phyloP scores from a whole-genome alignment of 2,888 invertebrate genomes.

The Dicranocentrus wangi region DNA sequence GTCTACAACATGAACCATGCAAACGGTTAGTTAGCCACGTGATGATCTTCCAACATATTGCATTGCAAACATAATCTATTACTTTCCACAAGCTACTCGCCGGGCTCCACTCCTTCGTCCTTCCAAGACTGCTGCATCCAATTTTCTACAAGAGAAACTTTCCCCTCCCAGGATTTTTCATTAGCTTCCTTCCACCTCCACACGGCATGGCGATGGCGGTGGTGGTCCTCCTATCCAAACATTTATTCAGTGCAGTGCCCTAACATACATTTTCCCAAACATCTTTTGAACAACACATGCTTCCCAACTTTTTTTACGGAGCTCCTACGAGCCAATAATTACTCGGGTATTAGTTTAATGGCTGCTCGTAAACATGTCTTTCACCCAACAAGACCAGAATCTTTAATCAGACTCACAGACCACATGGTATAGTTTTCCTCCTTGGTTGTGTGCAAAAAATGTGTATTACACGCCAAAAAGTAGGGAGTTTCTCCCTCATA shows the following conservation, averaged over 20 bases:
- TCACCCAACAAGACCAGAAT: slow-evolving; percentile 58
- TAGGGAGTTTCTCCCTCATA: no score
- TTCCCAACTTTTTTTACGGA: neutral
- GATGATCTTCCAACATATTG: no score
- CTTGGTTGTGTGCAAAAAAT: no score
- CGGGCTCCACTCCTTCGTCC: no score
- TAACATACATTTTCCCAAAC: neutral
- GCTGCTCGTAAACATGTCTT: slow-evolving; percentile 54
- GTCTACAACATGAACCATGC: no score
- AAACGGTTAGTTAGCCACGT: no score
- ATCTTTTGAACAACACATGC: neutral
- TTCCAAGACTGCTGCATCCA: no score
- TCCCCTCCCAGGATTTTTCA: slow-evolving; percentile 16
- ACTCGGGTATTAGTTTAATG: slow-evolving; percentile 57
- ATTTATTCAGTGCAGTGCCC: slow-evolving; percentile 4
- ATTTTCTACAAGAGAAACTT: slow-evolving; percentile 13
- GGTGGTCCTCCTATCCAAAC: neutral
- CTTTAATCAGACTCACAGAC: slow-evolving; percentile 36
- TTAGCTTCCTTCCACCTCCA: neutral
- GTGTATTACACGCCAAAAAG: no score
- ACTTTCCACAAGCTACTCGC: no score
- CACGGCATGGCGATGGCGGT: neutral
- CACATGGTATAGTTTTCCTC: no score
- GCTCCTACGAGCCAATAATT: slow-evolving; percentile 39
- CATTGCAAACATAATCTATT: no score